Base-by-base conservation (phyloP, 2,797 vertebrate species). In the Mus spretus region DNA sequence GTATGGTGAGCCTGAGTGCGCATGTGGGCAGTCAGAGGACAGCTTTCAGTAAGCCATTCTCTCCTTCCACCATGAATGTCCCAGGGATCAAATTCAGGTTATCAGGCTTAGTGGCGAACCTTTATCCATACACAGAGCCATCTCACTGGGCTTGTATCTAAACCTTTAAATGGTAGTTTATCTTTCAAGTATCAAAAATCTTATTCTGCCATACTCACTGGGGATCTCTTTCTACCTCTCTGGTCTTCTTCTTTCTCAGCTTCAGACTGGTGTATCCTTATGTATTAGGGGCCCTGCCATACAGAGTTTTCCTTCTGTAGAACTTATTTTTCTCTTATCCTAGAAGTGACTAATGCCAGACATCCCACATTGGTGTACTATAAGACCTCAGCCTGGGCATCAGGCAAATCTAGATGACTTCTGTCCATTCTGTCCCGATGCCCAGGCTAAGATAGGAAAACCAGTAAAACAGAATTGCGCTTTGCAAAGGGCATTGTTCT, bases 131-230 rank as follows among this genome's bases (percentile, higher is more conserved):
- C 67, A 57, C 15, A 0, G 67, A 28, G 34, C 50, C 2, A 0
- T 72, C 50, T 57, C 50, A 28, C n/a, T 40, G 85, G 67, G n/a
- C 50, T 37, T 31, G 19, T 47, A 14, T 28, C 77, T 83, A 37
- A 82, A 83, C 59, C 74, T 83, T 89, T 91, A 89, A 83, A 57
- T 70, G 53, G 22, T 65, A 77, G 53, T 53, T 31, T 47, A 31
- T 67, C 59, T 97, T 96, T 89, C 47, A 83, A 82, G 40, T 86
- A 53, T 83, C 57, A 13, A 90, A 67, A 63, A 88, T 95, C 85
- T 94, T n/a, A 63, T 85, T 84, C 77, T 90, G 34, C 6, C 22
- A 11, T 3, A 63, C 19, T 84, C 15, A 44, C 5, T 90, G 4
- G 20, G 37, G 34, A 89, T 77, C 17, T 82, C 80, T 59, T 94